Evolutionary conservation across 2,113 vertebrate genomes (phyloP), one percentile per base, ranked within the genome.

Genomic region (Trichechus manatus): DNA sequence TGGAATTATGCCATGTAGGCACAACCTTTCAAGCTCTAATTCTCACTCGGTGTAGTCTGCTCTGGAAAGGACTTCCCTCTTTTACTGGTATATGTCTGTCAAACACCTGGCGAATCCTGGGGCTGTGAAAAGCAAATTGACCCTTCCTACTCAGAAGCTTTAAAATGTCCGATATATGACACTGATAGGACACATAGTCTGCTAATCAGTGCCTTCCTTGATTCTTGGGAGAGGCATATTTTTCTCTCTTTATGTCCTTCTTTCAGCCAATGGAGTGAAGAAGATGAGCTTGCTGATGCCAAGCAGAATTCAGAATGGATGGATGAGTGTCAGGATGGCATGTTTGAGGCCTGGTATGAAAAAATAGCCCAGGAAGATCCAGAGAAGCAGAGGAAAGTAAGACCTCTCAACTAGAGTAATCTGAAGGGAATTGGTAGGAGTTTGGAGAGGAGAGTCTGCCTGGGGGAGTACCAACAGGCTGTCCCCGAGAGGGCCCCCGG

Each of bases 311-410:
- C 99, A 63, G 99, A 99, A 95, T 99, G 99, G 99, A 99, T 99
- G 99, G 99, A 99, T 56, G 99, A 99, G 98, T 99, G 99, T 92
- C 99, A 99, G 98, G 99, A 99, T 59, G 99, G 99, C 50, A 99
- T 99, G 99, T 99, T 99, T 98, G 99, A 99, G 98, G 99, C 99
- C 97, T 99, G 99, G 99, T 99, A 99, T 95, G 99, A 99, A 98
- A 99, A 99, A 98, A 99, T 99, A 61, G 98, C 99, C 89, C 99
- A 99, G 97, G 99, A 99, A 91, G 98, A 98, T 96, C 99, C 98
- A 87, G 99, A 99, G 96, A 99, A 99, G 97, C 99, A 99, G 97
- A 99, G 99, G 98, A 99, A 99, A 99, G 99, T 99, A 98, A 89
- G 96, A 98, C 81, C 56, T 98, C 80, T 93, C 96, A 61, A 78